Evolutionary conservation across 1,140 invertebrate species (phyloP).

Genomic region (Metopolophium dirhodum): DNA sequence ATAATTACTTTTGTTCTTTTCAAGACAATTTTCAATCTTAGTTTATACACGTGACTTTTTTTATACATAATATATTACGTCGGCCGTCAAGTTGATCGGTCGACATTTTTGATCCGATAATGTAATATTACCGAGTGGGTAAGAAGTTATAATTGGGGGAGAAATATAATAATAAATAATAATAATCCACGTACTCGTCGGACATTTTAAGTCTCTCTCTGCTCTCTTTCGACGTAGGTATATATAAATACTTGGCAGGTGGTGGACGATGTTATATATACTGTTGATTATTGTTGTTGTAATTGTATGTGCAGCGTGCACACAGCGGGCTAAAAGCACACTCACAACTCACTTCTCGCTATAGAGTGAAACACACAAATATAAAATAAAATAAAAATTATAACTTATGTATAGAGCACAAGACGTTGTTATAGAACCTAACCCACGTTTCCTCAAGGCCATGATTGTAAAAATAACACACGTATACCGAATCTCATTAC

Average conservation of each 20-base stretch:
- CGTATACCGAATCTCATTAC: constrained; percentile 43
- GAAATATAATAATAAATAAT: not conserved
- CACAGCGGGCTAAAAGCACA: constrained; percentile 31
- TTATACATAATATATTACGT: not conserved
- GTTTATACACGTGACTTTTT: not conserved
- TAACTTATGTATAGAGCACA: not conserved
- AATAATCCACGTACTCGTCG: not conserved
- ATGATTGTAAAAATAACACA: constrained; percentile 36
- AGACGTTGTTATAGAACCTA: not conserved
- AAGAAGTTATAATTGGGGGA: not conserved
- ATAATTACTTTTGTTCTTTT: constrained; percentile 2
- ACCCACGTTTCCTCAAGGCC: constrained; percentile 21
- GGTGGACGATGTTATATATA: not conserved
- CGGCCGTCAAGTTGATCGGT: not conserved
- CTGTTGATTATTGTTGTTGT: not conserved
- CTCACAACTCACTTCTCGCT: not conserved
- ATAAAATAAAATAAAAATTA: constrained; percentile 7
- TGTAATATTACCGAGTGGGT: not conserved
- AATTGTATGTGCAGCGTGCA: not conserved
- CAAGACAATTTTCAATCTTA: not conserved
- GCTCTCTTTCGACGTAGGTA: not conserved
- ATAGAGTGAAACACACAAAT: not conserved
- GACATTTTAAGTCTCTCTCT: not conserved
- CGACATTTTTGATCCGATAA: not conserved
- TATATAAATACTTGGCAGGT: not conserved